Evolutionary conservation across 2,113 vertebrate genomes (phyloP).

Genomic region (Urocynchramus pylzowi): DNA sequence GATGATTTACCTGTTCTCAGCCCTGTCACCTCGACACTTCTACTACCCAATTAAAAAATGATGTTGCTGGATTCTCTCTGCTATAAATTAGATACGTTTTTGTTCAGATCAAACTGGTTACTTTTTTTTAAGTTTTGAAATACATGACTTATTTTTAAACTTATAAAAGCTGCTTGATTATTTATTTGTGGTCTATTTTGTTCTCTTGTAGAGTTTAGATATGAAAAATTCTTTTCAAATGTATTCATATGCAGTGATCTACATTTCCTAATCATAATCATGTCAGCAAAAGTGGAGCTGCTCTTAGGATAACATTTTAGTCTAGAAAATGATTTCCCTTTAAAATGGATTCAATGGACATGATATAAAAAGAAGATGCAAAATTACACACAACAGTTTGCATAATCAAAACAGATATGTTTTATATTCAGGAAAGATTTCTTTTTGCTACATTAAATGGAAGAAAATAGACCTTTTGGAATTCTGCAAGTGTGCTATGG

Average conservation of each 20-base stretch:
- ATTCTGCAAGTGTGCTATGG: conserved; percentile 71
- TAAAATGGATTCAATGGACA: conserved; percentile 83
- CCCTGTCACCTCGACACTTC: conserved; percentile 74
- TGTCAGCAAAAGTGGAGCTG: conserved; percentile 79
- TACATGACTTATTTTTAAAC: conserved; percentile 77
- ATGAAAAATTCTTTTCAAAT: conserved; percentile 76
- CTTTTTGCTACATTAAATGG: conserved; percentile 76
- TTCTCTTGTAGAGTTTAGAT: conserved; percentile 76
- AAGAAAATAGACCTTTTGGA: conserved; percentile 77
- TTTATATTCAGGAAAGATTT: conserved; percentile 79
- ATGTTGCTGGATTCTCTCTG: conserved; percentile 58
- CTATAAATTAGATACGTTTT: conserved; percentile 64
- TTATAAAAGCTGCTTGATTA: conserved; percentile 78
- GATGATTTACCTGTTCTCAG: conserved; percentile 83
- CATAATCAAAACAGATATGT: conserved; percentile 82
- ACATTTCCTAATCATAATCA: conserved; percentile 84
- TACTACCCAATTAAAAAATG: conserved; percentile 75
- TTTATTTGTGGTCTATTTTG: conserved; percentile 81
- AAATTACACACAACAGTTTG: conserved; percentile 83
- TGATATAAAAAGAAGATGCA: conserved; percentile 80
- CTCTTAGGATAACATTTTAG: conserved; percentile 80
- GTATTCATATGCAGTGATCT: conserved; percentile 77
- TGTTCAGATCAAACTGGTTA: conserved; percentile 67
- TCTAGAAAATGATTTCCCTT: conserved; percentile 81
- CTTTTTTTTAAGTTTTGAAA: conserved; percentile 64